Evolutionary conservation across 2,888 invertebrate species (phyloP).

Genomic region (Megalurothrips usitatus): DNA sequence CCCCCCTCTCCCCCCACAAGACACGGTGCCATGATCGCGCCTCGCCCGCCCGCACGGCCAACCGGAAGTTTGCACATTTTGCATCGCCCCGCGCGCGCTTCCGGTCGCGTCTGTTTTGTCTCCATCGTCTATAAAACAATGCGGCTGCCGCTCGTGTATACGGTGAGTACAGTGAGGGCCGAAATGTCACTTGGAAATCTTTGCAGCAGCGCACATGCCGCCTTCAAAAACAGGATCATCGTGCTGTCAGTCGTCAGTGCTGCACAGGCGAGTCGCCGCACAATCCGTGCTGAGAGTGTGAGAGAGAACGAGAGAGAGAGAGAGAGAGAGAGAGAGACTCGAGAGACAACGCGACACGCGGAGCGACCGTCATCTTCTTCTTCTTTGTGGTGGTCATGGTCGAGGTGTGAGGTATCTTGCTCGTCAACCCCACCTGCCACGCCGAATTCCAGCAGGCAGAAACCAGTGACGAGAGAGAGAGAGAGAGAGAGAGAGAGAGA

Average conservation of each 20-base stretch:
- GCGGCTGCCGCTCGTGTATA: too few relatives aligned
- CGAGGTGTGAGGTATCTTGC: slow-evolving; percentile 23
- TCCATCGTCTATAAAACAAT: too few relatives aligned
- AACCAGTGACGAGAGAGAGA: background rate
- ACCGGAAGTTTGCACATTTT: slow-evolving; percentile 6
- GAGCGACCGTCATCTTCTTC: background rate
- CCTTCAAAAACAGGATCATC: too few relatives aligned
- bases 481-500: too few relatives aligned
- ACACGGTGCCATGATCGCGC: background rate
- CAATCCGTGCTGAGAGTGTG: background rate
- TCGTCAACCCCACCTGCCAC: slow-evolving; percentile 21
- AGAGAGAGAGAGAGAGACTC: background rate
- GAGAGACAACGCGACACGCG: background rate
- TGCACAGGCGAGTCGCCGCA: background rate
- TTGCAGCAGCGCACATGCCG: too few relatives aligned
- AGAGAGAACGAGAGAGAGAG: background rate
- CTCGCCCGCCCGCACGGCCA: background rate
- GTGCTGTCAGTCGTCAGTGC: too few relatives aligned
- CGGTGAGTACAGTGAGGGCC: too few relatives aligned
- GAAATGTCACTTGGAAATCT: too few relatives aligned
- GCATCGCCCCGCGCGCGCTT: background rate
- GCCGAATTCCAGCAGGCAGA: slow-evolving; percentile 2
- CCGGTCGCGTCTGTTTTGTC: background rate
- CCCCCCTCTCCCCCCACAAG: background rate
- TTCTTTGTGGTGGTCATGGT: background rate